Evolutionary conservation across 2,797 vertebrate genomes (phyloP), one percentile per base, ranked within the genome.

Genomic region (Echeneis naucrates): DNA sequence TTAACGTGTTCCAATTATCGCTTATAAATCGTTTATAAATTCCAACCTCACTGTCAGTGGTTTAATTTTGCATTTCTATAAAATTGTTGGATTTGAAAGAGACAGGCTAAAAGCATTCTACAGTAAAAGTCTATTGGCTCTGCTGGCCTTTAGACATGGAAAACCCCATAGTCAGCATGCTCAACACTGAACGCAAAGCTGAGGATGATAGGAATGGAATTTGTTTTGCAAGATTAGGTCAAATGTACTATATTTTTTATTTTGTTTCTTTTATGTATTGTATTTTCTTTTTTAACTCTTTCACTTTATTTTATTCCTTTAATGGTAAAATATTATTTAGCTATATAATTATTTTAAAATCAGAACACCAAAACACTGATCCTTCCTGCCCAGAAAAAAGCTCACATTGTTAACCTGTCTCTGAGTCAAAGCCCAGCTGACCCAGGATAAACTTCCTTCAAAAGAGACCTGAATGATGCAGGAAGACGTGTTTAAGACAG

Each of bases 401-500:
- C 33, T 23, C 24, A 45, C 5, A 2, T 17, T 23, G 5, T 35
- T 68, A 5, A 44, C 16, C 40, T 3, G 19, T 51, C 23, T 24
- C 32, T 5, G 3, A 35, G 16, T 16, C 40, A n/a, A 23, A 42
- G 6, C n/a, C 27, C 59, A 52, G 37, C 33, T 33, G 35, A 59
- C 21, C 14, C 8, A 16, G 8, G 42, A 30, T 33, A n/a, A 55
- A 32, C 68, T 50, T 27, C 38, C 63, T 17, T 53, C 52, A 42
- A 19, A 33, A 32, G 10, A 48, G 66, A 60, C 30, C 23, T 23
- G 37, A 32, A 26, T 24, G 47, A 19, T 26, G 38, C 13, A 27
- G 30, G 11, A 13, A 9, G 32, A 33, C 65, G 12, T 53, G 57
- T 58, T 79, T 24, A 13, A 38, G 52, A 24, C 23, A 58, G 30